These are phyloP conservation scores for Melopsittacus undulatus DNA, from an alignment of 2,797 vertebrate species.

Conservation along the genomic window DNA sequence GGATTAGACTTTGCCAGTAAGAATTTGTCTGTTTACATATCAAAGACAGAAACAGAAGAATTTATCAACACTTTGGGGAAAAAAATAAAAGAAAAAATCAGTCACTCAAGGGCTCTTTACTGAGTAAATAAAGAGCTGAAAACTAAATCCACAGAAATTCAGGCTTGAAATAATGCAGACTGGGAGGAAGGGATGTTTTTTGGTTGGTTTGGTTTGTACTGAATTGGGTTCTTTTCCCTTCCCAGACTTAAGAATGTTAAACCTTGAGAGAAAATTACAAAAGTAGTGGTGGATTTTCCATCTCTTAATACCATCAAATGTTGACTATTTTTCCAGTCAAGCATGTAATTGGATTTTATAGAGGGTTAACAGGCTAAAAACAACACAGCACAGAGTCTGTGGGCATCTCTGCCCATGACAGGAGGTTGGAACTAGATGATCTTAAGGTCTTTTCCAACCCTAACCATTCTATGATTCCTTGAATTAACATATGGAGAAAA, in stretches of 20 bases:
- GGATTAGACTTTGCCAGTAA: background rate
- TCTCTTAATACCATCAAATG: background rate
- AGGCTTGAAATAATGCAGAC: background rate
- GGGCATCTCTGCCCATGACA: background rate
- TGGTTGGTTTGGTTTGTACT: background rate
- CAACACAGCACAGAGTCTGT: background rate
- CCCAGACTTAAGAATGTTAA: background rate
- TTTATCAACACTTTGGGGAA: background rate
- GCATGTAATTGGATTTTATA: background rate
- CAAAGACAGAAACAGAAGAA: background rate
- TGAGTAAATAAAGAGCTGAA: slow-evolving; percentile 5
- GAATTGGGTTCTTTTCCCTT: background rate
- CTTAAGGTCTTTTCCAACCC: background rate
- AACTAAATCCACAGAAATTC: slow-evolving; percentile 23
- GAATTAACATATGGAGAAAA: background rate
- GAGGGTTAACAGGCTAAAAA: background rate
- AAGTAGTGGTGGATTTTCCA: background rate
- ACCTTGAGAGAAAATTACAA: background rate
- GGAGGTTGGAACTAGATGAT: background rate
- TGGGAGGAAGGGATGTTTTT: background rate
- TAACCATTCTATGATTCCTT: background rate
- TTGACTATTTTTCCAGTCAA: slow-evolving; percentile 6
- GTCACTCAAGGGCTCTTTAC: background rate
- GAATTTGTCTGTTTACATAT: background rate
- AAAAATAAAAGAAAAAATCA: background rate